Base-by-base conservation (phyloP, 2,888 invertebrate genomes). In the Brenthis hecate region DNA sequence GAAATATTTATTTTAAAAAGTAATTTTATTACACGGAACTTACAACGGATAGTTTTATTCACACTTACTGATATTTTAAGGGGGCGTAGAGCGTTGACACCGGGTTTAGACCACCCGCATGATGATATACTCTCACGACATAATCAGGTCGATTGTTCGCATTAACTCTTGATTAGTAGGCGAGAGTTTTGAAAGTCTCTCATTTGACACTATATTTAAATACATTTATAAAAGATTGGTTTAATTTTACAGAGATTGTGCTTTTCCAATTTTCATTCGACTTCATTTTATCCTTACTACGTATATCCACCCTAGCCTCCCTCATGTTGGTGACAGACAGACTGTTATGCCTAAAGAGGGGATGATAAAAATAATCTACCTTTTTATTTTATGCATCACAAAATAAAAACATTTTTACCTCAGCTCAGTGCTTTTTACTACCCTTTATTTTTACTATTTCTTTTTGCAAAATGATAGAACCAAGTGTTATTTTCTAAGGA, bases 51-150 rank as follows among this genome's bases (percentile, higher is more conserved):
- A 16, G 43, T 50, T 13, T 11, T 11, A 43, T 51, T 36, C 56
- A 43, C 62, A 50, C 61, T 67, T 62, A 48, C 23, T n/a, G 19
- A 51, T 62, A 56, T 62, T 61, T 60, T 56, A 65, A 62, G 62
- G 61, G 80, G 82, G 80, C 80, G 79, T 74, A 78, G 83, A 78
- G 77, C 85, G 77, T 84, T 86, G 86, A 87, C 87, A 84, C 76
- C 78, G 75, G 78, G 72, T 57, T 65, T 65, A 65, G 69, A 70
- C 69, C 69, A 70, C 69, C 69, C 69, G 63, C 55, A 70, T 63
- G 54, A 66, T 58, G 43, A 56, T 60, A 16, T 50, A 36, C 61
- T 67, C 67, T 61, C 67, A 53, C 51, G 50, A 28, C 62, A 67
- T 67, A 67, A 67, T 51, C 61, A 62, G n/a, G 36, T 13, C 61